These are phyloP conservation scores for Etheostoma spectabile DNA, from an alignment of 2,113 vertebrate species.

Conservation along the genomic window DNA sequence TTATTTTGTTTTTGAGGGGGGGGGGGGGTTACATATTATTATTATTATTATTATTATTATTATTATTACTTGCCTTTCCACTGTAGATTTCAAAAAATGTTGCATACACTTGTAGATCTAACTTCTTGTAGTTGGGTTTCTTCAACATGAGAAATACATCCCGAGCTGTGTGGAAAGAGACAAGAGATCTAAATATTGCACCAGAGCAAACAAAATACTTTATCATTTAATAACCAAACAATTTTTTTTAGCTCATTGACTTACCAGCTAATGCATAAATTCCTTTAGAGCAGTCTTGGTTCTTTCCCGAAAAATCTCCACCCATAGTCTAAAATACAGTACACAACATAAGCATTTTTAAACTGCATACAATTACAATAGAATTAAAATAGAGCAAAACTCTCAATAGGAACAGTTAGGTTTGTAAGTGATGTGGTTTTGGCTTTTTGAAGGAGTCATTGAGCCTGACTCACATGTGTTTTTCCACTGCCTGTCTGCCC, in stretches of 20 bases:
- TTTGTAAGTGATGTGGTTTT: neutral
- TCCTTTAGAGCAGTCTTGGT: conserved; percentile 98
- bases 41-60: no score
- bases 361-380: neutral
- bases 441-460: neutral
- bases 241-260: neutral
- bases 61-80: conserved; percentile 93
- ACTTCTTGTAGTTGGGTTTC: conserved; percentile 97
- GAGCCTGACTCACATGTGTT: conserved; percentile 90
- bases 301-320: conserved; percentile 98
- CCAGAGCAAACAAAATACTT: neutral
- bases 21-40: neutral
- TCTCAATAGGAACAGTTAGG: neutral
- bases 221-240: neutral
- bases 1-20: neutral
- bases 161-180: conserved; percentile 84
- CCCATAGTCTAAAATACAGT: conserved; percentile 92
- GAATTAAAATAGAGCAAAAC: neutral
- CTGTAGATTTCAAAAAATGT: conserved; percentile 99
- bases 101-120: conserved; percentile 97
- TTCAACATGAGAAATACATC: conserved; percentile 99
- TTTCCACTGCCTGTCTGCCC: conserved; percentile 99
- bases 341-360: neutral
- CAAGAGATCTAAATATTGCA: neutral
- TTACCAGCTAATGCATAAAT: conserved; percentile 97